Evolutionary conservation across 2,888 invertebrate genomes (phyloP).

Genomic region (Fabriciana adippe): DNA sequence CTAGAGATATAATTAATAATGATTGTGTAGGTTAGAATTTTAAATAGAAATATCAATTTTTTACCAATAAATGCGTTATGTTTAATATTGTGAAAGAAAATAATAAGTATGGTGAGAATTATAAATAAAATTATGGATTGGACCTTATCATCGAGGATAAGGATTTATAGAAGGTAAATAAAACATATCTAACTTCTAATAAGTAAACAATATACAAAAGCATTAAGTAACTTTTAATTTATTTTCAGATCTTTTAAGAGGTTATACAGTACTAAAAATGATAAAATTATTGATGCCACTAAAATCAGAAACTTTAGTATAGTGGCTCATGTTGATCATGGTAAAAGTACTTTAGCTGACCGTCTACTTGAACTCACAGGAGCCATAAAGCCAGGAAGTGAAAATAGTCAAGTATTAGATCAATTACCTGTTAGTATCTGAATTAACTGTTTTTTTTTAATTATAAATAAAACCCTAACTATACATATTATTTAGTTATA

Average conservation of each 20-base stretch:
- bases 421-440: conserved; percentile 83
- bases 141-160: conserved; percentile 22
- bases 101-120: conserved; percentile 30
- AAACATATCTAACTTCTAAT: neutral
- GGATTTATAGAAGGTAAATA: conserved; percentile 32
- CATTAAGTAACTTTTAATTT: neutral
- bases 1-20: too few species aligned
- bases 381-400: conserved; percentile 85
- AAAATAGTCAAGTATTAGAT: conserved; percentile 88
- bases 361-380: conserved; percentile 96
- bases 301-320: conserved; percentile 96
- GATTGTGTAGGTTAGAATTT: neutral
- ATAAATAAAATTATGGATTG: conserved; percentile 28
- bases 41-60: neutral
- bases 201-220: neutral
- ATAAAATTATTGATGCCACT: conserved; percentile 51
- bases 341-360: conserved; percentile 98
- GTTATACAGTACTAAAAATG: conserved; percentile 51
- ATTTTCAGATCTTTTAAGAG: conserved; percentile 43
- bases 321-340: conserved; percentile 99
- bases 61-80: neutral
- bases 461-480: neutral
- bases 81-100: conserved; percentile 7
- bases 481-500: neutral
- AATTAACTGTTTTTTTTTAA: neutral